Conservation (phyloP, 2,888 invertebrate species). For the Boloria euphrosyne region DNA sequence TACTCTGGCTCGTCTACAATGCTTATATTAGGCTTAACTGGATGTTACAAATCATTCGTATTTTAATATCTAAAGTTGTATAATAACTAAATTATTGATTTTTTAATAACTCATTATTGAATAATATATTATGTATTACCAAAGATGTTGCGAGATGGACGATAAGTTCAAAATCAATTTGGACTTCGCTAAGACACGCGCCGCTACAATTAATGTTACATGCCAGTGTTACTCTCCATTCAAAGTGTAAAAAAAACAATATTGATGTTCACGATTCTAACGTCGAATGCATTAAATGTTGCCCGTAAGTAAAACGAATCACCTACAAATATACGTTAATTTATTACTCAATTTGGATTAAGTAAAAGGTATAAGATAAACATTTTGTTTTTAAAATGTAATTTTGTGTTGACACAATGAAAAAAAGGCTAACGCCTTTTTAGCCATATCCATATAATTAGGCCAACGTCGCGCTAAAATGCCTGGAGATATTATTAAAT, state of each 20-base stretch:
- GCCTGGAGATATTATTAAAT: constrained; percentile 73
- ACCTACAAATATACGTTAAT: constrained; percentile 56
- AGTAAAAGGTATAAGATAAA: constrained; percentile 37
- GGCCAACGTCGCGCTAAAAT: constrained; percentile 67
- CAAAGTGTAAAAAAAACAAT: constrained; percentile 56
- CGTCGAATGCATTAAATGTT: constrained; percentile 68
- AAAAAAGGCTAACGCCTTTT: not conserved
- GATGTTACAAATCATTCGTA: constrained; percentile 33
- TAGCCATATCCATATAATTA: constrained; percentile 52
- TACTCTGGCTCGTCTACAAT: constrained; percentile 74
- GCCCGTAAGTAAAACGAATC: constrained; percentile 66
- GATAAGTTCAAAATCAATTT: constrained; percentile 74
- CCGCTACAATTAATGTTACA: constrained; percentile 69
- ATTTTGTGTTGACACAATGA: not conserved
- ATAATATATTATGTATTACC: constrained; percentile 66
- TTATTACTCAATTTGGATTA: constrained; percentile 36
- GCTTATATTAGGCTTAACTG: constrained; percentile 62
- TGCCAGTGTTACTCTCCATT: constrained; percentile 65
- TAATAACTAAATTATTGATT: not conserved
- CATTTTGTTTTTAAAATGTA: not conserved
- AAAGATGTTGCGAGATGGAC: constrained; percentile 63
- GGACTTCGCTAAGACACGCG: constrained; percentile 60
- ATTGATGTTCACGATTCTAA: constrained; percentile 70
- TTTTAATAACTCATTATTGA: constrained; percentile 43
- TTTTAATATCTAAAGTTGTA: not conserved